These are phyloP conservation scores for Microplitis manilae DNA, from an alignment of 2,888 invertebrate genomes.

Conservation along the genomic window DNA sequence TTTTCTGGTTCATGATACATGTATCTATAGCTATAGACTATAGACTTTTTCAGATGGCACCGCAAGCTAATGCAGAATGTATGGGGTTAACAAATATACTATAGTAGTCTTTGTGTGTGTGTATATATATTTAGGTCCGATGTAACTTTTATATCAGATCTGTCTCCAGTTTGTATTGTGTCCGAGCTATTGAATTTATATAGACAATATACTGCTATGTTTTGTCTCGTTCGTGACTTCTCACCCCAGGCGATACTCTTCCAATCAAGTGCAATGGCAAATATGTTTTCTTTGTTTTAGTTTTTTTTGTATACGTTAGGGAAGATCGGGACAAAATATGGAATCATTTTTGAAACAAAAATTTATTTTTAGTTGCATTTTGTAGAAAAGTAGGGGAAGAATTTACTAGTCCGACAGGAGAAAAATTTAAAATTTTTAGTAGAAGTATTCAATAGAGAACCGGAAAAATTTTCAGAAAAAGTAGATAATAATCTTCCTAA, in stretches of 20 bases:
- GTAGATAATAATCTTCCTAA: too few relatives aligned
- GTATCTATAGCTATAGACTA: neutral
- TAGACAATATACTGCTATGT: conserved; percentile 65
- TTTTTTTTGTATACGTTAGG: neutral
- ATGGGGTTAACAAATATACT: conserved; percentile 25
- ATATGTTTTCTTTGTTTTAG: neutral
- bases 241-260: conserved; percentile 48
- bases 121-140: conserved; percentile 27
- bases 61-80: conserved; percentile 7
- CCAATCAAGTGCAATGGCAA: neutral
- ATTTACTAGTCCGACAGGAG: too few relatives aligned
- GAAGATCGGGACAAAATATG: too few relatives aligned
- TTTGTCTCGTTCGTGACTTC: conserved; percentile 62
- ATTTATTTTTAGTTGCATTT: too few relatives aligned
- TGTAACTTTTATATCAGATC: conserved; percentile 33
- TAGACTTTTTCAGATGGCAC: conserved; percentile 1
- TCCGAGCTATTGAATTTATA: conserved; percentile 62
- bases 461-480: too few relatives aligned
- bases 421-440: too few relatives aligned
- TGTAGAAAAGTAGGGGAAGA: too few relatives aligned
- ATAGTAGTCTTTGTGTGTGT: neutral
- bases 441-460: too few relatives aligned
- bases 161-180: conserved; percentile 60
- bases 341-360: too few relatives aligned
- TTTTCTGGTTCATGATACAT: neutral